These are phyloP conservation scores for Lamellibrachia columna DNA, from an alignment of 2,888 invertebrate species.

Conservation along the genomic window DNA sequence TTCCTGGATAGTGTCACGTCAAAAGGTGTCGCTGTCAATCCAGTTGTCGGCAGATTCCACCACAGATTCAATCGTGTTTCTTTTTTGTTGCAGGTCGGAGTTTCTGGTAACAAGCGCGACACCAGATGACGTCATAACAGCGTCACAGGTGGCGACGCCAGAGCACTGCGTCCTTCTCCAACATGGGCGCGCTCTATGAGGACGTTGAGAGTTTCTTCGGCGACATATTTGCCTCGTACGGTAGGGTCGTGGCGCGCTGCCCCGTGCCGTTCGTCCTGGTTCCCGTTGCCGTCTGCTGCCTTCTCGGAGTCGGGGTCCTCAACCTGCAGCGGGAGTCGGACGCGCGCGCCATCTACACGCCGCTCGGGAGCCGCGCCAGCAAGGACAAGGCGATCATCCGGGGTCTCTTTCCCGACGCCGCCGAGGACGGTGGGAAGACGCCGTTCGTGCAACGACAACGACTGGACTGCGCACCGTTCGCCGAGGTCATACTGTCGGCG, in stretches of 20 bases:
- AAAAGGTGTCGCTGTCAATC: too few relatives aligned
- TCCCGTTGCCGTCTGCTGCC: constrained; percentile 41
- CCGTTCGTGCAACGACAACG: constrained; percentile 34
- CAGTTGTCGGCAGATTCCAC: too few relatives aligned
- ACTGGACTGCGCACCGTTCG: constrained; percentile 28
- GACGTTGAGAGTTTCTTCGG: constrained; percentile 47
- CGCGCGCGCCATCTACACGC: constrained; percentile 48
- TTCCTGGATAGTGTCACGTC: too few relatives aligned
- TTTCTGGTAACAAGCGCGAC: neutral
- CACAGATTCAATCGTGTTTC: neutral
- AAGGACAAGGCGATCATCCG: constrained; percentile 40
- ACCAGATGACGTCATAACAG: neutral
- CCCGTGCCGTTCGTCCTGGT: constrained; percentile 41
- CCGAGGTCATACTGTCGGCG: constrained; percentile 31
- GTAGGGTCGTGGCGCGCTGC: constrained; percentile 40
- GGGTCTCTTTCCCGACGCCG: constrained; percentile 35
- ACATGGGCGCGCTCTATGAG: constrained; percentile 45
- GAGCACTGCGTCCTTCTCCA: neutral
- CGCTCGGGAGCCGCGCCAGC: constrained; percentile 48
- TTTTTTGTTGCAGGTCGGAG: neutral
- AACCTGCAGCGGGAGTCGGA: constrained; percentile 44
- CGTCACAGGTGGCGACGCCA: neutral
- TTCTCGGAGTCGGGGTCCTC: constrained; percentile 40
- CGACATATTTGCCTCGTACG: constrained; percentile 45
- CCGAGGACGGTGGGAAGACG: neutral